Evolutionary conservation across 2,113 vertebrate genomes (phyloP).

Genomic region (Elephas maximus): DNA sequence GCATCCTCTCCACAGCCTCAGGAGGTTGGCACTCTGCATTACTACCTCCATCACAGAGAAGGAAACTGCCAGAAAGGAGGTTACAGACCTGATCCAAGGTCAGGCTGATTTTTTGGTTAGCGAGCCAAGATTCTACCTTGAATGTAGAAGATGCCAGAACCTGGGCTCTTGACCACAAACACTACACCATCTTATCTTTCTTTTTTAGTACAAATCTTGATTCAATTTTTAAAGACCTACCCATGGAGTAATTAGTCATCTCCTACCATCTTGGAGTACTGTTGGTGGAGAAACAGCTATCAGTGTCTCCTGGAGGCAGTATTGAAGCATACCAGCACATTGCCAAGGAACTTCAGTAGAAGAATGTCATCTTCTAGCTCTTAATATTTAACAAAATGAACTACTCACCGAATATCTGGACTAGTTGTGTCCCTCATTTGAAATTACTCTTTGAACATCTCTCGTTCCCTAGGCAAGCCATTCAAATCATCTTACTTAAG

Average conservation of each 20-base stretch:
- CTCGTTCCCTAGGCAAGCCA: not conserved
- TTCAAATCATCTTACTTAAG: not conserved
- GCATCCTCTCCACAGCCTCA: not conserved
- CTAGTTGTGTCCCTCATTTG: not conserved
- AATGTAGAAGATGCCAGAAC: not conserved
- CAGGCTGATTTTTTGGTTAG: not conserved
- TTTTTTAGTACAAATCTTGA: not conserved
- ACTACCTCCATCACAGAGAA: not conserved
- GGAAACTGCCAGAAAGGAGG: not conserved
- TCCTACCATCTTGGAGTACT: not conserved
- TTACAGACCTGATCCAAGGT: not conserved
- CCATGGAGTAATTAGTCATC: not conserved
- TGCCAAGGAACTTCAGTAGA: not conserved
- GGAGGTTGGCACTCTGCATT: not conserved
- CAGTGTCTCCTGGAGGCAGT: not conserved
- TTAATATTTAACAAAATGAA: slow-evolving; percentile 35
- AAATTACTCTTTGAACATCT: not conserved
- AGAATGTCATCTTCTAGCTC: not conserved
- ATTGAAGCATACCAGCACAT: not conserved
- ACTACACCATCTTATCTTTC: not conserved
- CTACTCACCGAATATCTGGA: not conserved
- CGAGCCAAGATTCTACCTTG: not conserved
- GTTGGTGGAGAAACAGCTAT: not conserved
- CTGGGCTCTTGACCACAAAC: not conserved
- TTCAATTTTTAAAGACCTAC: not conserved